Base-by-base conservation (phyloP, 2,888 invertebrate genomes). In the Cantharis nigra region DNA sequence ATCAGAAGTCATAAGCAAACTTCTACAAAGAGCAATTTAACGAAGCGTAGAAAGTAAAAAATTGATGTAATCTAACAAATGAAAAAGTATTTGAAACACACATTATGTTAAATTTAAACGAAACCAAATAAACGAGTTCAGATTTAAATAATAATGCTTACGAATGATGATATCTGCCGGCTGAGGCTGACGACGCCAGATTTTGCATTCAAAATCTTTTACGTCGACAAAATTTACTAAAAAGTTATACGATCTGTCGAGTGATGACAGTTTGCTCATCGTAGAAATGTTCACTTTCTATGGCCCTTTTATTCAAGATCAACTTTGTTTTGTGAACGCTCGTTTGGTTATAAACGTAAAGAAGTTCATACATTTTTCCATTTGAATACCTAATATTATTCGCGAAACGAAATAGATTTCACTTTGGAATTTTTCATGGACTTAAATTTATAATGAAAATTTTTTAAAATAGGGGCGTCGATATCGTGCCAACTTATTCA, bases 251-350 rank as follows among this genome's bases (percentile, higher is more conserved):
- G 78, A 78, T 78, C 69, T 23, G 72, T 65, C 63, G 72, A 13
- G 73, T 23, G 78, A 78, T 80, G 80, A 79, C 80, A 78, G 80
- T 78, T 79, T 76, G 78, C 76, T 81, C 79, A 79, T 79, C 79
- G 74, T 73, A 64, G 73, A 75, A 75, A 78, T 78, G 80, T 76
- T 77, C 78, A 78, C 78, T 80, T 79, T 79, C 80, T 79, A 81
- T 81, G 80, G 80, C 77, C 71, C 79, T 81, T 81, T 81, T 81
- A 81, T 81, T 81, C 81, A 81, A 81, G 81, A 81, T 81, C 79
- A 79, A 79, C 80, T 79, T 79, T 77, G 81, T 80, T 81, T 81
- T 72, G 79, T 77, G 79, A 81, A 77, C 74, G 76, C 75, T 77
- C 81, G 76, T 79, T 80, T 80, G 76, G 72, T 64, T 77, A 79